Conservation (phyloP, 53 echinoderm and acorn worm species). For the Paracentrotus lividus region DNA sequence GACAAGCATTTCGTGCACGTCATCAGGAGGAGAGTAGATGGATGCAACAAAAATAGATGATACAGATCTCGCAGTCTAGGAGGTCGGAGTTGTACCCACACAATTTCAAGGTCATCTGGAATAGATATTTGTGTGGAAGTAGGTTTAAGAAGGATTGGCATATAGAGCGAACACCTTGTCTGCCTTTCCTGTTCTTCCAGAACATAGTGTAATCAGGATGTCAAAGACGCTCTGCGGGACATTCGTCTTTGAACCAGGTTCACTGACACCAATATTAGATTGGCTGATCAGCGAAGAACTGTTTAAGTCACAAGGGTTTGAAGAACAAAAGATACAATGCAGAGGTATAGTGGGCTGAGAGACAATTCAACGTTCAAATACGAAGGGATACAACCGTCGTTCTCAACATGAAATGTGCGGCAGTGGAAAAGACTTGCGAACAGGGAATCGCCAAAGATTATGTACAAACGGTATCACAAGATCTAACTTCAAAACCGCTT, state of each 20-base stretch:
- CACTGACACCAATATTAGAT: background rate
- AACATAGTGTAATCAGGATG: constrained; percentile 27
- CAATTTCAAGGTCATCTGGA: no score
- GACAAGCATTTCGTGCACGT: background rate
- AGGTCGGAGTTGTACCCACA: constrained; percentile 39
- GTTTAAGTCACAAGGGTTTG: no score
- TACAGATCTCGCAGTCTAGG: constrained; percentile 5
- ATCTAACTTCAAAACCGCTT: no score
- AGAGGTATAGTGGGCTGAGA: no score
- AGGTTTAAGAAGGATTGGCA: background rate
- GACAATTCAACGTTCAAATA: no score
- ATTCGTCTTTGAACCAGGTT: constrained; percentile 29
- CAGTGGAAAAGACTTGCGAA: no score
- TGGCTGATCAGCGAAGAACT: no score
- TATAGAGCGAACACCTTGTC: constrained; percentile 11
- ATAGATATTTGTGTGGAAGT: background rate
- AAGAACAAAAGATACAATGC: no score
- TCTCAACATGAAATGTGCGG: no score
- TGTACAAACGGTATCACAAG: no score
- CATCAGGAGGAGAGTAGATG: constrained; percentile 47
- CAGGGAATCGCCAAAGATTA: no score
- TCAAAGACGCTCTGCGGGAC: background rate
- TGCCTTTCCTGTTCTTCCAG: constrained; percentile 13
- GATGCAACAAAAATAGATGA: constrained; percentile 32
- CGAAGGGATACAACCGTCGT: no score